A percentile compares a stretch with the other conserved stretches of the same genome.
phyloP scores from a whole-genome alignment of 2,888 invertebrate species.

The Tetragonula carbonaria region DNA sequence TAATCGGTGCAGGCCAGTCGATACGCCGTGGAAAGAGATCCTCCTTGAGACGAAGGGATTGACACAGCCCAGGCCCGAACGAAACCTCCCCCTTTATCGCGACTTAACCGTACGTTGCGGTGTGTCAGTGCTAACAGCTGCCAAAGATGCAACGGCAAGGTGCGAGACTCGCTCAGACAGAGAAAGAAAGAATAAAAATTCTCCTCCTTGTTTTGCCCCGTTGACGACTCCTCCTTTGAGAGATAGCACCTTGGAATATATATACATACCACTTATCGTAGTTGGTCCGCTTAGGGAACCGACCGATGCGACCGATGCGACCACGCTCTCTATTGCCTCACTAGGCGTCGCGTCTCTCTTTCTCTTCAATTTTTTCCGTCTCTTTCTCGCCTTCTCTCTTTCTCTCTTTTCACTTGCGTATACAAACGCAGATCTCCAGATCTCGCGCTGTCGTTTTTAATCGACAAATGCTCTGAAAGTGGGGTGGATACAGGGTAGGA shows the following conservation, averaged over 20 bases:
- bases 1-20: conserved; percentile 58
- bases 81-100: conserved; percentile 49
- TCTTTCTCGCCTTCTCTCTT: not conserved
- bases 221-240: conserved; percentile 20
- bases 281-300: conserved; percentile 46
- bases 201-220: conserved; percentile 21
- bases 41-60: conserved; percentile 54
- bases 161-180: conserved; percentile 64
- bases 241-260: conserved; percentile 28
- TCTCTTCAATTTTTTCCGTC: not conserved
- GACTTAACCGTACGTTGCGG: conserved; percentile 34
- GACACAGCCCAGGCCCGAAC: conserved; percentile 52
- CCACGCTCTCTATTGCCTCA: conserved; percentile 9
- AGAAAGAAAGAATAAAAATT: conserved; percentile 35
- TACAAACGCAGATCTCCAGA: conserved; percentile 1
- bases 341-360: not conserved
- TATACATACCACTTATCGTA: not conserved
- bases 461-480: conserved; percentile 56
- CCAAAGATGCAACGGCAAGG: conserved; percentile 72
- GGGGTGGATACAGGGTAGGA: conserved; percentile 73
- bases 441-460: conserved; percentile 40
- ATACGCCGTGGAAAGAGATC: conserved; percentile 62
- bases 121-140: conserved; percentile 56
- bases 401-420: not conserved
- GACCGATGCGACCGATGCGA: conserved; percentile 52